Base-by-base conservation (phyloP, 2,888 invertebrate species). In the Stegophylla sp. region DNA sequence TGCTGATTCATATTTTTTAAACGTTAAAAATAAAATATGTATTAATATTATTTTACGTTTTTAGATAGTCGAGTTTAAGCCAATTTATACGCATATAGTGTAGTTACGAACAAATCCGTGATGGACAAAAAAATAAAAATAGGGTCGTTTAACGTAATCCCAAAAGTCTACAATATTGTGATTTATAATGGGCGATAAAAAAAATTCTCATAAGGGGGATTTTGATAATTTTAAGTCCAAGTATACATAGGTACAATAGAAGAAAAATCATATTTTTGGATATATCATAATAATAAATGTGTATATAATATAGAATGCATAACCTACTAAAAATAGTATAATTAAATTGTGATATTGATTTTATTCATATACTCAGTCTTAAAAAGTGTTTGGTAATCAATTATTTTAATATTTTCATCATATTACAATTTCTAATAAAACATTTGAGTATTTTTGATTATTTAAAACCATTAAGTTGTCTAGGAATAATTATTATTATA, bases 151-250 rank as follows among this genome's bases (percentile, higher is more conserved):
- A 34, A 13, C 20, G 28, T 63, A 73, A 73, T 61, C 74, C 61
- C 45, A 15, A 74, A 74, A 74, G 61, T 74, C 28, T 43, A 26
- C 17, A 61, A 61, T 20, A 28, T 63, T 48, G 63, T 74, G 3
- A 73, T 74, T 61, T 61, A 61, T 28, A 59, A 26, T 73, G 3
- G n/a, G 15, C 45, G 20, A 23, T 26, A 64, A 64, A 64, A 56
- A 34, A 72, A 53, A 3, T 1, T 1, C 53, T 3, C 41, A n/a
- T 3, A n/a, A 7, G 28, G n/a, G 1, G 5, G 51, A 17, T 34
- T 69, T 69, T 51, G 15, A 43, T 28, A 28, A 28, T 5, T 61
- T n/a, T 17, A 43, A 72, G 13, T 72, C 4, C 59, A 28, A 59
- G 41, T 17, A 20, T n/a, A n/a, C n/a, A n/a, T n/a, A n/a, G n/a